Conservation (phyloP, 2,113 vertebrate genomes). For the Hemichromis elongatus region DNA sequence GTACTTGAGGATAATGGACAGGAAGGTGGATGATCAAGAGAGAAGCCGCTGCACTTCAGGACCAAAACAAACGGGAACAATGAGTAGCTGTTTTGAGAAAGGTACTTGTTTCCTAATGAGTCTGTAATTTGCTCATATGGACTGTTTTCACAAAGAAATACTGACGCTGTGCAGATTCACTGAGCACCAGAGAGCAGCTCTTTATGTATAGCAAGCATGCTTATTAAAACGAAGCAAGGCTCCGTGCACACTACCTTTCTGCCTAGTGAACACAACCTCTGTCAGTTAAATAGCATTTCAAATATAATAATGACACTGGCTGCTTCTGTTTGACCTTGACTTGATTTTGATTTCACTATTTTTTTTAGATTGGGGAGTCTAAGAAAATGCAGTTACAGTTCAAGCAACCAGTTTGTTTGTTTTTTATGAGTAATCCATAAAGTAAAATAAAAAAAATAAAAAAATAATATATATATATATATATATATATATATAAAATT, state of each 20-base stretch:
- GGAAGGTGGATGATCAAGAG: constrained; percentile 1
- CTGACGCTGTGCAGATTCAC: neutral
- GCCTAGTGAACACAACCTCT: neutral
- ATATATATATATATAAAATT: too few relatives aligned
- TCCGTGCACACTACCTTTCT: neutral
- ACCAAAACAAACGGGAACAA: constrained; percentile 11
- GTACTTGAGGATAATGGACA: constrained; percentile 39
- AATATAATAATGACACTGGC: neutral
- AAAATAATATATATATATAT: too few relatives aligned
- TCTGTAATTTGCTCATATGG: neutral
- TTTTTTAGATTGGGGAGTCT: neutral
- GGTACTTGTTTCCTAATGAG: constrained; percentile 19
- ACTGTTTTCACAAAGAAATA: neutral
- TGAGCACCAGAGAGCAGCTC: constrained; percentile 8
- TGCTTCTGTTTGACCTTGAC: neutral
- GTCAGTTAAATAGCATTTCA: neutral
- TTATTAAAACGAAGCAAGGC: constrained; percentile 7
- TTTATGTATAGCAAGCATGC: constrained; percentile 1
- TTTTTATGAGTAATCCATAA: neutral
- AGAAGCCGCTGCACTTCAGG: neutral
- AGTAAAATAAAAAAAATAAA: too few relatives aligned
- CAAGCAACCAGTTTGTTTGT: neutral
- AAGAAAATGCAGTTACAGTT: neutral
- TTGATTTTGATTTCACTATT: neutral
- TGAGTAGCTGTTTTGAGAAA: constrained; percentile 20